Conservation (phyloP, 2,797 vertebrate genomes). For the Lagorchestes hirsutus region DNA sequence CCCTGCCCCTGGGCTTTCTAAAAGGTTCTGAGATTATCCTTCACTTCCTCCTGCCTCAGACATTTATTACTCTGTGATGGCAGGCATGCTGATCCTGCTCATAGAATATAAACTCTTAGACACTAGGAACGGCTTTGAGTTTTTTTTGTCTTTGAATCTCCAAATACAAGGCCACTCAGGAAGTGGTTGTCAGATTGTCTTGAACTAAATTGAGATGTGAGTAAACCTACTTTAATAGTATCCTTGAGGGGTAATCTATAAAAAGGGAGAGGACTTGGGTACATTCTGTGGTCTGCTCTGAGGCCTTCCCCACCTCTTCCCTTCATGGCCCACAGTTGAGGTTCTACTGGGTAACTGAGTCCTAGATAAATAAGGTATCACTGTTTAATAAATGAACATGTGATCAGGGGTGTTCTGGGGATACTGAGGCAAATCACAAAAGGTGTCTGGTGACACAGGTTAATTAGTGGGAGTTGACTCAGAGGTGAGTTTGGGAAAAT, state of each 20-base stretch:
- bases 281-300: neutral
- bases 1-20: neutral
- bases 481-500: neutral
- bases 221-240: neutral
- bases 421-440: neutral
- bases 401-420: neutral
- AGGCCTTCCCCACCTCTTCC: neutral
- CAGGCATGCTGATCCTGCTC: neutral
- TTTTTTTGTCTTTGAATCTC: neutral
- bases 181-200: neutral
- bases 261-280: neutral
- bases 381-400: neutral
- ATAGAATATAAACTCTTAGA: neutral
- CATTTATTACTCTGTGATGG: neutral
- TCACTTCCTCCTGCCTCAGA: neutral
- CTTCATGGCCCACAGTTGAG: neutral
- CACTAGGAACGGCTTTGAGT: neutral
- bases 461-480: neutral
- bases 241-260: neutral
- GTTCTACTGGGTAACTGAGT: neutral
- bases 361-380: neutral
- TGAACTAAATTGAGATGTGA: neutral
- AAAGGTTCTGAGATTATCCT: neutral
- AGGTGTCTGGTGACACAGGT: neutral
- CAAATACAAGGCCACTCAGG: neutral